Conservation (phyloP, 2,888 invertebrate genomes). For the Tuberolachnus salignus region DNA sequence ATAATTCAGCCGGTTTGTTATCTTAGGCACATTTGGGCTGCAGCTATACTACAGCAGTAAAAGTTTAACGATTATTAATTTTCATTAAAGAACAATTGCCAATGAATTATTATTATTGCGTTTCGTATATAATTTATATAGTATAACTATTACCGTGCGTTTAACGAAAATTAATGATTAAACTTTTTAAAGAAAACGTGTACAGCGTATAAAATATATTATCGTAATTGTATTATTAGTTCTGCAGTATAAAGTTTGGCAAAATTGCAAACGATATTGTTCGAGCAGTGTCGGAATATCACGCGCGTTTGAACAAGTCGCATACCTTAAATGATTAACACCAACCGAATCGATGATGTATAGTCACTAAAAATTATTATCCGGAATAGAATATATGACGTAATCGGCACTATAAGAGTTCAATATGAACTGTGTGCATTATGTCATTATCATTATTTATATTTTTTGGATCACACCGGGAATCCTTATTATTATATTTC, state of each 20-base stretch:
- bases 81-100: constrained; percentile 16
- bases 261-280: not conserved
- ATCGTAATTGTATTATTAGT: constrained; percentile 29
- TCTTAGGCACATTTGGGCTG: too few species aligned
- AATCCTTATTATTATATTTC: too few species aligned
- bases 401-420: too few species aligned
- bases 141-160: not conserved
- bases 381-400: too few species aligned
- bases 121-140: not conserved
- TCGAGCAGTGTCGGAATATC: not conserved
- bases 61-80: constrained; percentile 34
- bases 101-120: constrained; percentile 10
- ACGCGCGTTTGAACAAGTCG: not conserved
- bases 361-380: too few species aligned
- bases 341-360: too few species aligned
- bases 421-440: too few species aligned
- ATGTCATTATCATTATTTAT: too few species aligned
- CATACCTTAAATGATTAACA: not conserved
- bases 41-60: not conserved
- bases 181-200: constrained; percentile 31
- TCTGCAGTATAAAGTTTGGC: not conserved
- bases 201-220: not conserved
- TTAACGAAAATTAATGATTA: constrained; percentile 49
- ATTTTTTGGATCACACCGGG: too few species aligned
- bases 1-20: too few species aligned